Conservation (phyloP, 2,888 invertebrate genomes). For the Ethmia dodecea region DNA sequence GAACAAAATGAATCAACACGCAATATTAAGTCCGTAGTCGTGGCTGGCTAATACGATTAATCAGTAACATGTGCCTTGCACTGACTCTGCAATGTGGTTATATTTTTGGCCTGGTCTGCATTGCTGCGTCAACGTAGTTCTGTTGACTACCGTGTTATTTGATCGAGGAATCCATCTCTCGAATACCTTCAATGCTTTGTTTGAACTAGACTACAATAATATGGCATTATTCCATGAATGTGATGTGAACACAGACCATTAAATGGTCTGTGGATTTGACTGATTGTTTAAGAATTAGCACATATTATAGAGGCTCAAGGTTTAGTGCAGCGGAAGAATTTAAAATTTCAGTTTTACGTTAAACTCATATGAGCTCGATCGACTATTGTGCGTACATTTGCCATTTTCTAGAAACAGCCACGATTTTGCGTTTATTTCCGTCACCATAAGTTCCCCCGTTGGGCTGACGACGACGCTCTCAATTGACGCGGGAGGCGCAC, state of each 20-base stretch:
- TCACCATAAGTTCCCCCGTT: constrained; percentile 67
- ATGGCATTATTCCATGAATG: constrained; percentile 2
- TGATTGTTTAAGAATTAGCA: constrained; percentile 2
- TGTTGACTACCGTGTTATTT: constrained; percentile 27
- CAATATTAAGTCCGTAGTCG: neutral
- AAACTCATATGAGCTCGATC: too few species aligned
- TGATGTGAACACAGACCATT: too few species aligned
- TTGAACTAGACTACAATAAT: too few species aligned
- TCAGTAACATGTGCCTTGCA: constrained; percentile 15
- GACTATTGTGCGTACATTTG: constrained; percentile 23
- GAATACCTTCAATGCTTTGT: constrained; percentile 4
- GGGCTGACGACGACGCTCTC: constrained; percentile 48
- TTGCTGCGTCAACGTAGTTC: constrained; percentile 35
- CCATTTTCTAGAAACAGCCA: constrained; percentile 62
- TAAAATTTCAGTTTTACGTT: too few species aligned
- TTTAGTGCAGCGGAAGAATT: too few species aligned
- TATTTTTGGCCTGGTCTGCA: constrained; percentile 54
- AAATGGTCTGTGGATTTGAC: too few species aligned
- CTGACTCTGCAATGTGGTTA: constrained; percentile 24
- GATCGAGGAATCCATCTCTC: constrained; percentile 15
- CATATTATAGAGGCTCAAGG: too few species aligned
- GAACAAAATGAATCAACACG: too few species aligned
- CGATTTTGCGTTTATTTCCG: constrained; percentile 66
- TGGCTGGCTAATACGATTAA: constrained; percentile 3
- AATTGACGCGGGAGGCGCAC: constrained; percentile 73